A percentile compares a stretch with the other conserved stretches of the same genome.
phyloP scores from a whole-genome alignment of 1,140 invertebrate genomes.

The Drosophila arawakana region DNA sequence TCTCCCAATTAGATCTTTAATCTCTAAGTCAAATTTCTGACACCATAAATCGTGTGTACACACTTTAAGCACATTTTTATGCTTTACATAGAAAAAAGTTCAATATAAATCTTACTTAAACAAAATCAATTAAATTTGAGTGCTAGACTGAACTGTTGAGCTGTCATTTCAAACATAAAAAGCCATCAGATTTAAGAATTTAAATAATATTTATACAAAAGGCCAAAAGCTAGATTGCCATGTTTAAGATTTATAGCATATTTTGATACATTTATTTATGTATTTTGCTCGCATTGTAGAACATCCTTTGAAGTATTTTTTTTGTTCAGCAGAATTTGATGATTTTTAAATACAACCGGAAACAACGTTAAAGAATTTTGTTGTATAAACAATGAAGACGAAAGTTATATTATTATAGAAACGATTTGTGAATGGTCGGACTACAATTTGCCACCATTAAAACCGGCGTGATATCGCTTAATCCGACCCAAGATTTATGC shows the following conservation, averaged over 20 bases:
- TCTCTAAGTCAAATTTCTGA: not conserved
- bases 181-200: not conserved
- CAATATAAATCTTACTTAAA: not conserved
- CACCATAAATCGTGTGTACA: too few relatives aligned
- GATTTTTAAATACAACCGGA: constrained; percentile 57
- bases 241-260: constrained; percentile 21
- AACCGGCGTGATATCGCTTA: constrained; percentile 41
- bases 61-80: too few relatives aligned
- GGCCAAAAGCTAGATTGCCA: not conserved
- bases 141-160: constrained; percentile 1
- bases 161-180: constrained; percentile 21
- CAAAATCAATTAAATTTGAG: constrained; percentile 17
- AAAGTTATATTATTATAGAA: constrained; percentile 44
- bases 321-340: not conserved
- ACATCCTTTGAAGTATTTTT: not conserved
- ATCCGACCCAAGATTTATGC: constrained; percentile 63
- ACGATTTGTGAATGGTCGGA: constrained; percentile 47
- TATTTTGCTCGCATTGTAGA: not conserved
- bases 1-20: not conserved
- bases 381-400: constrained; percentile 40
- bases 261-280: constrained; percentile 10
- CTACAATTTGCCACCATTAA: constrained; percentile 53
- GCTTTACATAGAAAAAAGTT: not conserved
- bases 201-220: constrained; percentile 21
- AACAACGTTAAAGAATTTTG: constrained; percentile 41